Base-by-base conservation (phyloP, 2,113 vertebrate species). In the Lathamus discolor region DNA sequence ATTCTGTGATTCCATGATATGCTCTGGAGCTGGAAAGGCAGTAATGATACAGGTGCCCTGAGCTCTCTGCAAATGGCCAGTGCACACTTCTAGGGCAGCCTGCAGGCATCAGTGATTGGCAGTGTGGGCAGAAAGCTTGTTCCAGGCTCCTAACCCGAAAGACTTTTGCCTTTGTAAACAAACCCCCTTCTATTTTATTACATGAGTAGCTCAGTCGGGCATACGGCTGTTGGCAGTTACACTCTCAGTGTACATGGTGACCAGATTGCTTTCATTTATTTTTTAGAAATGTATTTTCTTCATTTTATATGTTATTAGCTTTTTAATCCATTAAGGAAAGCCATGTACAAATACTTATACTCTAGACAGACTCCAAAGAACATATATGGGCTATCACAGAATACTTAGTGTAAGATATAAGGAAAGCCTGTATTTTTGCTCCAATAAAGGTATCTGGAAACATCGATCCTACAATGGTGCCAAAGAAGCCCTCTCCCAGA, bases 201-300 rank as follows among this genome's bases (percentile, higher is more conserved):
- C 6, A 3, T 29, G 43, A 75, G 57, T 80, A 54, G 24, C 64
- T 88, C 10, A 2, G 37, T 66, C 57, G 49, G 62, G 74, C 64
- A 68, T 63, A 73, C 10, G 29, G 57, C 43, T 75, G 39, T 52
- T 52, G 73, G 74, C 62, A 95, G 70, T 74, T 75, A 75, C 0
- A 1, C 39, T 79, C 24, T 57, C 81, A 83, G 24, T 41, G 54
- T 51, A 33, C 17, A 66, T 57, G 37, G 64, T 5, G 15, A 37
- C 14, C 57, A 41, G 49, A 28, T 77, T 80, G 19, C 13, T 44
- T 82, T 78, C 35, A 13, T 24, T 68, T 37, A 14, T 51, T 55
- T 95, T 92, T 68, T 43, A 63, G 48, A 87, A 93, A 84, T 28
- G 66, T 3, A 33, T 72, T 89, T 91, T 82, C 52, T 84, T 94